phyloP scores from a whole-genome alignment of 2,113 vertebrate species.

The Helogale parvula region DNA sequence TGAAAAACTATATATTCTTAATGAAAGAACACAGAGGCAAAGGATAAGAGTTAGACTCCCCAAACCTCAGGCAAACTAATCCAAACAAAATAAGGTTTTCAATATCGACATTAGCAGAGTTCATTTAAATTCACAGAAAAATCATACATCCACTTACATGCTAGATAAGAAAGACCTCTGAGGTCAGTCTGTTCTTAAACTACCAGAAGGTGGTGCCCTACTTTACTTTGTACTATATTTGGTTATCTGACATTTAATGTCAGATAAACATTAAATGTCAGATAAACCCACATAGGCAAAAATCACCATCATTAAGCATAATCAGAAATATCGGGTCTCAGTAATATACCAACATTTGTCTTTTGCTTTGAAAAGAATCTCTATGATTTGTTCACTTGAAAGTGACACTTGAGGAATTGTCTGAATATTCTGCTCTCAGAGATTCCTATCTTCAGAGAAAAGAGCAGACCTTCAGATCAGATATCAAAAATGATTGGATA shows the following conservation, averaged over 20 bases:
- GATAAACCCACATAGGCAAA: neutral
- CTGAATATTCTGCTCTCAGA: neutral
- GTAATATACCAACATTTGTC: neutral
- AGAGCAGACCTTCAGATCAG: neutral
- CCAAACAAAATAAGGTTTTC: neutral
- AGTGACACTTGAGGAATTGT: neutral
- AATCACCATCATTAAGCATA: neutral
- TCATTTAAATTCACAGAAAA: slow-evolving; percentile 4
- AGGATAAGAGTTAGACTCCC: neutral
- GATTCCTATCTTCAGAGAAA: neutral
- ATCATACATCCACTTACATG: neutral
- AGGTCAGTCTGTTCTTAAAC: neutral
- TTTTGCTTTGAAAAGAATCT: neutral
- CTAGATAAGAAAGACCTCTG: neutral
- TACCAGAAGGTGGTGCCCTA: neutral
- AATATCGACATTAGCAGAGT: neutral
- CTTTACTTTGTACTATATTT: neutral
- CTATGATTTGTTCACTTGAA: neutral
- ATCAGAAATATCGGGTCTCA: neutral
- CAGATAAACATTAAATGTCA: too few species aligned
- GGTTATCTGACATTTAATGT: neutral
- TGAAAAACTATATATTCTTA: neutral
- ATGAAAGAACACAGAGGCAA: neutral
- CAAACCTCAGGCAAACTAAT: neutral
- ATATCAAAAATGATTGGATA: neutral